Conservation (phyloP, 1,140 invertebrate genomes). For the Acromyrmex charruanus region DNA sequence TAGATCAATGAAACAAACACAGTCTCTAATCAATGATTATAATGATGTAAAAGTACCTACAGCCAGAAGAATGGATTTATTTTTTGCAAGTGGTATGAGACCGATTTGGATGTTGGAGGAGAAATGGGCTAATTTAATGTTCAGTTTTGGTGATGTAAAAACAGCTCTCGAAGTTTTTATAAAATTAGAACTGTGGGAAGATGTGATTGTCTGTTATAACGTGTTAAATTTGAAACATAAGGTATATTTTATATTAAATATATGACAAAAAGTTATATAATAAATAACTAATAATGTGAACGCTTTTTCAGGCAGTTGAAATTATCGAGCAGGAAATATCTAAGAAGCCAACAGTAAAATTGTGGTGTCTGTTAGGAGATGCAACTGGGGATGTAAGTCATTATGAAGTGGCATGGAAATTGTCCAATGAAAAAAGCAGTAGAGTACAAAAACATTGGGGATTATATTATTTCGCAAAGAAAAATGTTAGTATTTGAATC, state of each 20-base stretch:
- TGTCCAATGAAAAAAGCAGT: constrained; percentile 93
- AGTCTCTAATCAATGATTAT: constrained; percentile 91
- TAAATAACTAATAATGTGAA: constrained; percentile 17
- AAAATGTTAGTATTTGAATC: constrained; percentile 84
- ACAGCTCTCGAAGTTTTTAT: constrained; percentile 94
- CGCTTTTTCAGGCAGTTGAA: constrained; percentile 91
- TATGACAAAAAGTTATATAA: background rate
- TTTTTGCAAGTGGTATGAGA: constrained; percentile 90
- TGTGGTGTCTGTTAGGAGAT: constrained; percentile 97
- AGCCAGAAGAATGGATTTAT: constrained; percentile 85
- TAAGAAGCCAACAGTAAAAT: constrained; percentile 93
- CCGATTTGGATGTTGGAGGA: constrained; percentile 92
- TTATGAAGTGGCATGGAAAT: constrained; percentile 96
- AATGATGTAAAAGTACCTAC: constrained; percentile 83
- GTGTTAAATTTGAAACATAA: constrained; percentile 94
- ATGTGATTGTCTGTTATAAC: constrained; percentile 96
- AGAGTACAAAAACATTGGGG: constrained; percentile 95
- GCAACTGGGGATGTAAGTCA: constrained; percentile 89
- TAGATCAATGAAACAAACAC: constrained; percentile 94
- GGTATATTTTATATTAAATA: constrained; percentile 82
- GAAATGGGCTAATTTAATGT: constrained; percentile 92
- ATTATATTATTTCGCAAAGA: constrained; percentile 91
- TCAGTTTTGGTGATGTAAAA: constrained; percentile 93
- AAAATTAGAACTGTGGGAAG: constrained; percentile 95
- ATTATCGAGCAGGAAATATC: constrained; percentile 94